Evolutionary conservation across 2,888 invertebrate species (phyloP).

Genomic region (Hemithea aestivaria): DNA sequence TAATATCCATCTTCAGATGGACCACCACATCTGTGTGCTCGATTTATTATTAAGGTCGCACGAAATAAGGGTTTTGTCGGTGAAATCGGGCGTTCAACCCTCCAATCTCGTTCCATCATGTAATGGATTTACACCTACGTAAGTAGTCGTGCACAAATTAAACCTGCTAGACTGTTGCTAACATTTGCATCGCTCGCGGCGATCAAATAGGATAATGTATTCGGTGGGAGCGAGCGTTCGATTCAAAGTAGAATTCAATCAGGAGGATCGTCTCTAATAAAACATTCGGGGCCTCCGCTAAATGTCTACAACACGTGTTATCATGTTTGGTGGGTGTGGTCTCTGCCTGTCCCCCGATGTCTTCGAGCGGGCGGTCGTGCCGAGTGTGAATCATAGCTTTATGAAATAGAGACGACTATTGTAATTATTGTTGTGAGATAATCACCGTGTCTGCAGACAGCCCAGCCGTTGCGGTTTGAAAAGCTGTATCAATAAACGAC

Average conservation of each 20-base stretch:
- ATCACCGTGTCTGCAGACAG: background rate
- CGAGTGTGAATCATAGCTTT: background rate
- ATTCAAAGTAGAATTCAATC: constrained; percentile 4
- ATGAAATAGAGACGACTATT: too few species aligned
- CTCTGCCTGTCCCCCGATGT: background rate
- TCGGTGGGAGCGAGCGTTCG: constrained; percentile 2
- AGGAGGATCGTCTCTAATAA: constrained; percentile 4
- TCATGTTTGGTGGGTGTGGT: constrained; percentile 7
- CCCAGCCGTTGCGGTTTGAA: background rate
- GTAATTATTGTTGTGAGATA: too few species aligned
- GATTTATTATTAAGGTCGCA: constrained; percentile 20
- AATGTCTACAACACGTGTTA: constrained; percentile 6
- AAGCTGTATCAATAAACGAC: constrained; percentile 12
- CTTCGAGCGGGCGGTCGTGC: background rate
- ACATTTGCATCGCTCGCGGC: constrained; percentile 16
- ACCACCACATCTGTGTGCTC: constrained; percentile 9
- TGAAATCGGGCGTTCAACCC: constrained; percentile 14
- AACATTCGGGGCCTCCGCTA: constrained; percentile 3
- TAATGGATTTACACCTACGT: constrained; percentile 15
- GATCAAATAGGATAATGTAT: constrained; percentile 9
- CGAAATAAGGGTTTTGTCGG: constrained; percentile 12
- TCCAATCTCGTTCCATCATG: constrained; percentile 6
- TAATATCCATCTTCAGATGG: constrained; percentile 6
- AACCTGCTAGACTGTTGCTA: constrained; percentile 6
- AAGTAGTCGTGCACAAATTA: constrained; percentile 6